Base-by-base conservation (phyloP, 2,888 invertebrate species). In the Oasisia sp. region DNA sequence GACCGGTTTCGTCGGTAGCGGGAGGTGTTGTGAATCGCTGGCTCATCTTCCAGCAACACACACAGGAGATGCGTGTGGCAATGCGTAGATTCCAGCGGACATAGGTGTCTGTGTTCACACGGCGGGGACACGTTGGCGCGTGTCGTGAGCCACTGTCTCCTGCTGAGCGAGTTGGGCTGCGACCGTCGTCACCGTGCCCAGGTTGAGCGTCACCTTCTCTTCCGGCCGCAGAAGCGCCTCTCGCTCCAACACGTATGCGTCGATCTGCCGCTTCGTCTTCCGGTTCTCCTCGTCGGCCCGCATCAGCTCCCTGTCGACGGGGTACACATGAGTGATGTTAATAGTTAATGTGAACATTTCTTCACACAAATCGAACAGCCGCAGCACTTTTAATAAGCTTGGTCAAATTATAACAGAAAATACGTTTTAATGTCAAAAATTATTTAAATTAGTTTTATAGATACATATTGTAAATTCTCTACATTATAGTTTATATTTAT, bases 281-380 rank as follows among this genome's bases (percentile, higher is more conserved):
- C 92, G 92, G 19, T 89, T 32, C 45, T 90, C 32, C n/a, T 89
- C 90, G 50, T 92, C 92, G 5, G 45, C 92, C 50, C 27, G n/a
- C 27, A 90, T 90, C 44, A 92, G 32, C 45, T 92, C 92, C 89
- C 92, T 92, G 92, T n/a, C 32, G 8, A 32, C n/a, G 89, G 14
- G 56, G n/a, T 45, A 50, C 38, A 45, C 27, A 91, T 12, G 32
- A 14, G 32, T 45, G n/a, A 45, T 14, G 27, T 19, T 27, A 91
- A 44, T n/a, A 32, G 38, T 2, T 91, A 91, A 32, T n/a, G 44
- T 38, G 14, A 50, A 9, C 14, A 50, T 14, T 50, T 38, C 38
- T 38, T 38, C 38, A 38, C 38, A 38, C 38, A 38, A 38, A 38
- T 38, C 38, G 38, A 38, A 38, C 38, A 38, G 38, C 38, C 4